Base-by-base conservation (phyloP, 37 sponge, comb jelly and placozoan genomes). In the Aplysina aerophoba region DNA sequence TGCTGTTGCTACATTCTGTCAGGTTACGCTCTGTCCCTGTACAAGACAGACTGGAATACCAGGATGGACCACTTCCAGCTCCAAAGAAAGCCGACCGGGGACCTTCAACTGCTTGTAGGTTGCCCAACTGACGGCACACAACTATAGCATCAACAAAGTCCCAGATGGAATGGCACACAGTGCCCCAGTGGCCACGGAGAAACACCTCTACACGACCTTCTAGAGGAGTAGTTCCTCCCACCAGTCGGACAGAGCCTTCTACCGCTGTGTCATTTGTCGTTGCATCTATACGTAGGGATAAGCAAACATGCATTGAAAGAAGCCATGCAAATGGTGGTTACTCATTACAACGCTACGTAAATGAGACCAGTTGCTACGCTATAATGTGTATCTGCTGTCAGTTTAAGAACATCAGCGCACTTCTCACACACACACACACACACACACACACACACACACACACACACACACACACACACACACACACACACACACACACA, bases 151-250 rank as follows among this genome's bases (percentile, higher is more conserved):
- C 88, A 0, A 3, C 22, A 1, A 15, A 8, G 12, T 65, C 53
- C 88, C 88, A 87, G 14, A 4, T 55, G 50, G 73, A 73, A 58
- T 82, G 73, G 41, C 89, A 89, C 28, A 89, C 58, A 34, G 81
- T 79, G 13, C 79, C 57, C n/a, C 40, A 85, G 35, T 40, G 64
- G 41, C 82, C 82, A 19, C 16, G 21, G 0, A 77, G 8, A 59
- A 85, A 89, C 25, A 85, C 61, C 58, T 89, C 89, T 24, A 89
- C 89, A 14, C 89, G 55, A 22, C 89, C 89, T n/a, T 79, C 80
- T 39, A 68, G 71, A 0, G 24, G 15, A 28, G 54, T 72, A 54
- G 3, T 39, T 21, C 90, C 87, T 6, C 66, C 82, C 25, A 65
- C 87, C 39, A 90, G 77, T 0, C 86, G 22, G 11, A 90, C 39